A percentile compares a stretch with the other conserved stretches of the same genome.
Evolutionary conservation across 2,888 invertebrate species (phyloP).

Genomic region (Taenaris catops): DNA sequence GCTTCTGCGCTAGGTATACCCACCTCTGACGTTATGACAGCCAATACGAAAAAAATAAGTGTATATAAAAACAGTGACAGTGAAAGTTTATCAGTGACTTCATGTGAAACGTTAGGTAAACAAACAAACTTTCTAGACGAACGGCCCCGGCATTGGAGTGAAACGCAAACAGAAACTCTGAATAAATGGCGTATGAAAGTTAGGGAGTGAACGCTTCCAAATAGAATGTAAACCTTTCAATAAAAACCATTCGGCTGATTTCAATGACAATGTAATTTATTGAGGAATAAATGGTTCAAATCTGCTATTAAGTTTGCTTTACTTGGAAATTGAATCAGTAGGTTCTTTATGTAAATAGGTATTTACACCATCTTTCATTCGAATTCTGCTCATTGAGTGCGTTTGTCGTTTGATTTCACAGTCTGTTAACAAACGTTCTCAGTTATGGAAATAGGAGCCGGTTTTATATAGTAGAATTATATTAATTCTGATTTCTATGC

Average conservation of each 20-base stretch:
- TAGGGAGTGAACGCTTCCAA: constrained; percentile 31
- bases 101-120: constrained; percentile 47
- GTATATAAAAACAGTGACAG: background rate
- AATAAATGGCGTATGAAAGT: constrained; percentile 48
- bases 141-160: constrained; percentile 42
- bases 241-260: constrained; percentile 29
- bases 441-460: no score
- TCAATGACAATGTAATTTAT: constrained; percentile 25
- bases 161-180: constrained; percentile 53
- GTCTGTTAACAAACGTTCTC: background rate
- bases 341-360: constrained; percentile 4
- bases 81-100: constrained; percentile 29
- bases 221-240: constrained; percentile 31
- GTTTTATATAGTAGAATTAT: no score
- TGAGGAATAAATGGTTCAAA: constrained; percentile 18
- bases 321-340: constrained; percentile 18
- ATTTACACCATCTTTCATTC: constrained; percentile 2
- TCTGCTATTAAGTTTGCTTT: constrained; percentile 18
- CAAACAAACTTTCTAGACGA: constrained; percentile 54
- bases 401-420: background rate
- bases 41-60: no score
- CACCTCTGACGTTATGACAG: no score
- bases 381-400: constrained; percentile 9
- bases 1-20: no score
- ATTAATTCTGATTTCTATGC: no score